phyloP scores from a whole-genome alignment of 92 coral and sea anemone species.

The Nematostella vectensis region DNA sequence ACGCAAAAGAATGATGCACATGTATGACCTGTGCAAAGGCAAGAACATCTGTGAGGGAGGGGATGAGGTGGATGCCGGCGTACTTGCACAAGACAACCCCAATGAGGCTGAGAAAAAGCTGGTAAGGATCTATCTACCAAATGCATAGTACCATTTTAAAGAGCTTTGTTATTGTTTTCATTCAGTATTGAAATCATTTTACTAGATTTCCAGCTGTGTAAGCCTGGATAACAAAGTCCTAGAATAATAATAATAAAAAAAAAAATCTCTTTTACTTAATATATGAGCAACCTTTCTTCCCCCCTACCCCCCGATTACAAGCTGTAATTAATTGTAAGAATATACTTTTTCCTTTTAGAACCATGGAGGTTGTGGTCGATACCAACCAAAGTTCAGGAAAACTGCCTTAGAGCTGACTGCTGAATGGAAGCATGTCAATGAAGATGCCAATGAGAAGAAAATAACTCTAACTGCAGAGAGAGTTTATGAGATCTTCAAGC shows the following conservation, averaged over 20 bases:
- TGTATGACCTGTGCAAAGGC: slow-evolving; percentile 93
- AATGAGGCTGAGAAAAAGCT: slow-evolving; percentile 86
- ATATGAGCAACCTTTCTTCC: too few species aligned
- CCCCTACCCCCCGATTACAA: too few species aligned
- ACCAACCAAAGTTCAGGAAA: slow-evolving; percentile 90
- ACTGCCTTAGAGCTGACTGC: slow-evolving; percentile 89
- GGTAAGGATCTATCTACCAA: slow-evolving; percentile 37
- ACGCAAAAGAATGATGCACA: slow-evolving; percentile 76
- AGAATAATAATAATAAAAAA: too few species aligned
- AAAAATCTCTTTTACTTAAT: too few species aligned
- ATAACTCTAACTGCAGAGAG: slow-evolving; percentile 95
- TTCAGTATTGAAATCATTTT: neutral
- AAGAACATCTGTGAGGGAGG: slow-evolving; percentile 96
- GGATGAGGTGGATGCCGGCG: slow-evolving; percentile 71
- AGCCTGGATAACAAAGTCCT: too few species aligned
- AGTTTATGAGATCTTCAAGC: slow-evolving; percentile 91
- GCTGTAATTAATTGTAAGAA: too few species aligned
- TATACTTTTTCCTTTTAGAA: too few species aligned
- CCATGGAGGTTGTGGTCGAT: slow-evolving; percentile 99
- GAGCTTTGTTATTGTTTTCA: too few species aligned
- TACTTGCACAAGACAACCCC: slow-evolving; percentile 33
- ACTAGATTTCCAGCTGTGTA: slow-evolving; percentile 5
- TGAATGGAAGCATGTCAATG: slow-evolving; percentile 97
- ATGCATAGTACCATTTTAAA: neutral
- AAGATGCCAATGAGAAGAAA: slow-evolving; percentile 95